phyloP scores from a whole-genome alignment of 2,113 vertebrate species.

The Macquaria ambigua region DNA sequence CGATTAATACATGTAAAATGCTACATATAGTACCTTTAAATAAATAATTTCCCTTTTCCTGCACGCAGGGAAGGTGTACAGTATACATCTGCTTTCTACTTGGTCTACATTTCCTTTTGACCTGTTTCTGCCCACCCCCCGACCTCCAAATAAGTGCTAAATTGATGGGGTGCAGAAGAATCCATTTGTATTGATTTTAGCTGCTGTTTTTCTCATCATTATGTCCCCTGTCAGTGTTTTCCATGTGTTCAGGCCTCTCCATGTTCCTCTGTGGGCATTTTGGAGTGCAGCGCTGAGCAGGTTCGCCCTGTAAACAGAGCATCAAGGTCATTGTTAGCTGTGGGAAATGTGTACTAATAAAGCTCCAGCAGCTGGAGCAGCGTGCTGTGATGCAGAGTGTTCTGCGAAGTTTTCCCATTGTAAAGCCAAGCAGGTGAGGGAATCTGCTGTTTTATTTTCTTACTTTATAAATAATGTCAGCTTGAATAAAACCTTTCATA shows the following conservation, averaged over 20 bases:
- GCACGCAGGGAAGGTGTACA: neutral
- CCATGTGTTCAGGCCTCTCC: conserved; percentile 1
- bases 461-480: conserved; percentile 12
- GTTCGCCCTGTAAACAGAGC: conserved; percentile 37
- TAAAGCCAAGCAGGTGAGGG: conserved; percentile 1
- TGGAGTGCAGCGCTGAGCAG: conserved; percentile 32
- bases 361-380: conserved; percentile 34
- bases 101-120: neutral
- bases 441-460: neutral
- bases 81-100: neutral
- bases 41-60: neutral
- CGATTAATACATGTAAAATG: too few species aligned
- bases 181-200: conserved; percentile 29
- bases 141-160: neutral
- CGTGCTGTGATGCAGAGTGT: neutral
- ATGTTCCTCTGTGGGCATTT: conserved; percentile 27
- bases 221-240: conserved; percentile 4
- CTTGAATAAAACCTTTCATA: neutral
- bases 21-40: neutral
- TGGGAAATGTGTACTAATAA: conserved; percentile 60
- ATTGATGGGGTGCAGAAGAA: neutral
- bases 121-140: too few species aligned
- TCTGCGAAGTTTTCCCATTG: neutral
- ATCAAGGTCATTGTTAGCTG: conserved; percentile 67
- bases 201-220: neutral